Conservation (phyloP, 2,113 vertebrate genomes). For the Microcebus murinus region DNA sequence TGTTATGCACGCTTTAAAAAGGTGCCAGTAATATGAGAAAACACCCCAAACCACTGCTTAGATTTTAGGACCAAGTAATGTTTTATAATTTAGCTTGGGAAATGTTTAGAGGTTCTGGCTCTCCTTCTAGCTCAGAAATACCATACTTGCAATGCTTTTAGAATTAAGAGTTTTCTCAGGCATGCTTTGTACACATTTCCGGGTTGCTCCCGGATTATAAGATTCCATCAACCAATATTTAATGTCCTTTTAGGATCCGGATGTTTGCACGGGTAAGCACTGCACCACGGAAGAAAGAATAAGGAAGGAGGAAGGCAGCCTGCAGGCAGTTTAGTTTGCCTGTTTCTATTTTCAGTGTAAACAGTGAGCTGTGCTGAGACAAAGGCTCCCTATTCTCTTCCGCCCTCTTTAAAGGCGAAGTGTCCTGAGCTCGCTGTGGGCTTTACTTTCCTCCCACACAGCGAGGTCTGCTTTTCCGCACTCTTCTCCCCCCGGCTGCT, state of each 20-base stretch:
- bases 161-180: background rate
- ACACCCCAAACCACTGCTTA: background rate
- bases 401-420: background rate
- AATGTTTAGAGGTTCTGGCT: background rate
- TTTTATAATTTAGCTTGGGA: background rate
- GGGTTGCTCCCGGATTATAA: background rate
- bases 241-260: slow-evolving; percentile 39
- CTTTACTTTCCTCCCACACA: background rate
- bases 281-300: background rate
- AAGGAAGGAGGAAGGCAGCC: slow-evolving; percentile 15
- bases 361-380: background rate
- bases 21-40: background rate
- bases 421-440: background rate
- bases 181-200: slow-evolving; percentile 43
- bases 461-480: background rate
- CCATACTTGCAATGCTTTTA: background rate
- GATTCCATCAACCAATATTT: slow-evolving; percentile 57
- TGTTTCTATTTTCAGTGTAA: slow-evolving; percentile 33
- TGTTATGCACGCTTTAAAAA: background rate
- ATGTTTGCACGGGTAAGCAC: slow-evolving; percentile 32
- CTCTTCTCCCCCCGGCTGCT: background rate
- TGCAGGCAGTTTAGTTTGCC: background rate
- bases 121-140: background rate
- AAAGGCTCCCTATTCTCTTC: slow-evolving; percentile 1
- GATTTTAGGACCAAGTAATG: background rate